Base-by-base conservation (phyloP, 2,113 vertebrate species). In the Myotis davidii region DNA sequence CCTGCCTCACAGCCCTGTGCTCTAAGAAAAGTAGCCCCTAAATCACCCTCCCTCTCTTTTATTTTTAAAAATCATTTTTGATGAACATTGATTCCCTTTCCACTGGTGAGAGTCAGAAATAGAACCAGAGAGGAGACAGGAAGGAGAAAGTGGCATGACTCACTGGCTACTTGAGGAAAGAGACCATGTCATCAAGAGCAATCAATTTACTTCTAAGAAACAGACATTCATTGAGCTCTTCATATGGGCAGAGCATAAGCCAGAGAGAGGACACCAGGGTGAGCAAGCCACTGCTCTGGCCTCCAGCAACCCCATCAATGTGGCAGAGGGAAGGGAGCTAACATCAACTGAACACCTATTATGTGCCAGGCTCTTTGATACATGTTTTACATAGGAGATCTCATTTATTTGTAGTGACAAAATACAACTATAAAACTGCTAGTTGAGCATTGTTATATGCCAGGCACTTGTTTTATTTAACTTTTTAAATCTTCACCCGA, bases 61-160 rank as follows among this genome's bases (percentile, higher is more conserved):
- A 95, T 97, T 97, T 96, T 97, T 83, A 95, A 97, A 96, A 97
- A 96, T 93, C 91, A 93, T 94, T 90, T 90, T 72, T 97, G 90
- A 96, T 42, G 16, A 97, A 88, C 90, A 96, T 64, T 86, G 95
- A 97, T 95, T 97, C 79, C 88, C 54, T 85, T 97, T 91, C 94
- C 73, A 91, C 87, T 94, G 94, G 73, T 93, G 65, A 95, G 76
- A 97, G 91, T 95, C 93, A 97, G 74, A 97, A 97, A 97, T 97
- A 97, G 97, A 97, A 97, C 34, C 85, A 90, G 95, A 91, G 85
- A 96, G 85, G 76, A 97, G 86, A 96, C 93, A 94, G 92, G 93
- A 97, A 97, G 79, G 74, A 92, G 77, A 92, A 95, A 95, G 34
- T 76, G 61, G 52, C 67, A 73, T 97, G 96, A 97, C 74, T 97